Percentiles rank a stretch among this genome's conserved stretches.
Conservation (phyloP, 1,140 invertebrate genomes). For the Cydia pomonella region DNA sequence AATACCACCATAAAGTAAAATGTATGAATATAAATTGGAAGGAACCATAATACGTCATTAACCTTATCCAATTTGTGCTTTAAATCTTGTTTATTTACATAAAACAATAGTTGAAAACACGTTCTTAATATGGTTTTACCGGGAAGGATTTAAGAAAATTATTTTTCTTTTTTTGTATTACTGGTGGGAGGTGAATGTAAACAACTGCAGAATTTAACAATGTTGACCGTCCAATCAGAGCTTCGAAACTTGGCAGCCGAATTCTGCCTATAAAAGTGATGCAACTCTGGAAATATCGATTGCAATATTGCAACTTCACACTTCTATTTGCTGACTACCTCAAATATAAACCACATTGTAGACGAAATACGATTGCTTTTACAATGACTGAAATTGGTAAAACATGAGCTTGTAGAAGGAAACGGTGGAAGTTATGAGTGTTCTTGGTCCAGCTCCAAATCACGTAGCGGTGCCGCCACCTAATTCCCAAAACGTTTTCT, state of each 20-base stretch:
- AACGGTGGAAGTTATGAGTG: conserved; percentile 56
- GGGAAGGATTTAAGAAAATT: background rate
- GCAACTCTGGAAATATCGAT: background rate
- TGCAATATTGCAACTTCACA: background rate
- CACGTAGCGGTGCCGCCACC: conserved; percentile 49
- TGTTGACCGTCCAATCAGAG: conserved; percentile 19
- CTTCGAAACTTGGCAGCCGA: conserved; percentile 27
- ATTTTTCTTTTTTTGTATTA: background rate
- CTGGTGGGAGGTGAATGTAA: background rate
- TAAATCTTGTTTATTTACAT: background rate
- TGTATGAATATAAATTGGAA: too few species aligned
- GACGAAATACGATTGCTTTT: conserved; percentile 39
- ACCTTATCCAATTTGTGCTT: too few species aligned
- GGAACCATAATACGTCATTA: too few species aligned
- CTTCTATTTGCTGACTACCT: background rate
- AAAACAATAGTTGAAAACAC: background rate
- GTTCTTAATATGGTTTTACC: background rate
- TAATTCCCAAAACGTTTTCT: conserved; percentile 3
- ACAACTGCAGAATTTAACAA: background rate
- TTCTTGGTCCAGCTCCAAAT: conserved; percentile 70
- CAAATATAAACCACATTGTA: background rate
- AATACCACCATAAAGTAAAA: too few species aligned
- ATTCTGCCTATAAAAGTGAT: conserved; percentile 21
- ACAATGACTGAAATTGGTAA: conserved; percentile 30
- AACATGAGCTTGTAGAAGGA: conserved; percentile 39